Evolutionary conservation across 2,888 invertebrate species (phyloP), one percentile per base, ranked within the genome.

Genomic region (Lumbricus terrestris): DNA sequence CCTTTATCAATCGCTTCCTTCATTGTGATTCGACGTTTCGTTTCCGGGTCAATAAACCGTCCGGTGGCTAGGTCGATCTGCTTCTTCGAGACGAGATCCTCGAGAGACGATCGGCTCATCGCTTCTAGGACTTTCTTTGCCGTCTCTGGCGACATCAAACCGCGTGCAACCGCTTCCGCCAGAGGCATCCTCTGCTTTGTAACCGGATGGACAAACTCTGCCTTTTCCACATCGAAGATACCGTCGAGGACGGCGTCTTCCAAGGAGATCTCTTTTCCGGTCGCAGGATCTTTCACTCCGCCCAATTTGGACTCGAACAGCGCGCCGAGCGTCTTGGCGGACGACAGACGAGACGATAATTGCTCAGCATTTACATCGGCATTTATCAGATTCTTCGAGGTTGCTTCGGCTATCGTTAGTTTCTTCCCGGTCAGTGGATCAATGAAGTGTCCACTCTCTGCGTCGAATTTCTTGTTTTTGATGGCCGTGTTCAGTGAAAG

Each of bases 381-480:
- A 29, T 90, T 90, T 16, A 92, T 88, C 33, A 92, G 42, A 92
- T 97, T 96, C 95, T 97, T 96, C 92, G 97, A 96, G 92, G 98
- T 97, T 5, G 98, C 98, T 95, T 99, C 98, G 92, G 97, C 97
- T 90, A 99, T 97, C 35, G 98, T 98, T 94, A 99, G 96, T 92
- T 97, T 96, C 94, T 98, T 97, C 92, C 97, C 97, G 0, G 97
- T 98, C 93, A 96, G 96, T 37, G 98, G 92, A 89, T 93, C 93
- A 69, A 93, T 92, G 89, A 94, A 92, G 91, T 93, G 93, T 33
- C 94, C 94, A 20, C 93, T 93, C 42, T 93, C 92, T 29, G 93
- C 92, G 91, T 94, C 93, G n/a, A 93, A 93, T 23, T 93, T 92
- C 8, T 93, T 94, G 88, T 92, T 92, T 88, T 94, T 93, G 37